Conservation (phyloP, 1,140 invertebrate species). For the Eriocheir sinensis region DNA sequence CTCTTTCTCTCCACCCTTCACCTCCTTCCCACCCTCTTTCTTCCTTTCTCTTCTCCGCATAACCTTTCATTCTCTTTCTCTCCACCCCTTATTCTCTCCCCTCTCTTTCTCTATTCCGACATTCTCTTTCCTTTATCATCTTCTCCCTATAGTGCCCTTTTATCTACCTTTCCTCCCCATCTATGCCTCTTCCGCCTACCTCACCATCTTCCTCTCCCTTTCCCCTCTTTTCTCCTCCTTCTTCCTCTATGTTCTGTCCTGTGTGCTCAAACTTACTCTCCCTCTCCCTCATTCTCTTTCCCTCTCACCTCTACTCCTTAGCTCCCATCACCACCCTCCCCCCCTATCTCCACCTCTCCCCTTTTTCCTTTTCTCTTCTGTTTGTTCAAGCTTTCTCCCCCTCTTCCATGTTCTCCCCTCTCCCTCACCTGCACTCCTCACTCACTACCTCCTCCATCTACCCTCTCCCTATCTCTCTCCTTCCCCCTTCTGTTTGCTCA, state of each 20-base stretch:
- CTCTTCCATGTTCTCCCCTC: neutral
- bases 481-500: neutral
- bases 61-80: neutral
- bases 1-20: too few species aligned
- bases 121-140: neutral
- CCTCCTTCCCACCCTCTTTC: too few species aligned
- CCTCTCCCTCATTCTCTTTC: neutral
- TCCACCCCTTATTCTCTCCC: neutral
- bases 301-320: too few species aligned
- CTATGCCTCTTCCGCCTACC: neutral
- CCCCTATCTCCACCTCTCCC: neutral
- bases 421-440: neutral
- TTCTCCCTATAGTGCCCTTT: neutral
- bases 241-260: too few species aligned
- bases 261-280: too few species aligned
- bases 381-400: too few species aligned
- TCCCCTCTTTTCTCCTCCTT: neutral
- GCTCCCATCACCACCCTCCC: neutral
- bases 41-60: too few species aligned
- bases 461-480: neutral
- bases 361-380: neutral
- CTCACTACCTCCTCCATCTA: neutral
- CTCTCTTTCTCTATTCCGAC: neutral
- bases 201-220: too few species aligned
- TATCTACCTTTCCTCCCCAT: neutral